Evolutionary conservation across 2,888 invertebrate genomes (phyloP), one percentile per base, ranked within the genome.

Genomic region (Drosophila quinaria): DNA sequence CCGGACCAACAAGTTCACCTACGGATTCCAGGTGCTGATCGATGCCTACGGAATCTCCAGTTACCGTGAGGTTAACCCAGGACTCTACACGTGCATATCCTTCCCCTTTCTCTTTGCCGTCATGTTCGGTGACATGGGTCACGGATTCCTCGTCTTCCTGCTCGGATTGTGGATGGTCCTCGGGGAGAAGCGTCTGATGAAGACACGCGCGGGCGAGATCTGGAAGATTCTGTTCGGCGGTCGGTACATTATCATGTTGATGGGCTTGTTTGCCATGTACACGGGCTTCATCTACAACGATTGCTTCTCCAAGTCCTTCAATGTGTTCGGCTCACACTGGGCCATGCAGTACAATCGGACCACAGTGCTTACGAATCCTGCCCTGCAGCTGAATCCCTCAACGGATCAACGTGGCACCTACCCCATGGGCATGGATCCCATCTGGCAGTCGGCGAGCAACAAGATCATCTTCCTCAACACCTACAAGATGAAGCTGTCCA

Each of bases 261-360:
- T 99, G 99, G 99, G 99, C 0, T 78, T 97, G 19, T 99, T 99
- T 94, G 98, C 99, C 0, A 96, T 99, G 93, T 99, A 99, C 94
- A 98, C 99, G 11, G 99, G 99, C 0, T 92, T 99, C 35, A 96
- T 99, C 74, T 99, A 99, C 94, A 99, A 99, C 93, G 99, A 99
- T 92, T 94, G 97, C 49, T 99, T 99, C 94, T 97, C 98, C 19
- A 99, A 98, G 92, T 97, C 98, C 4, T 91, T 98, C 69, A 99
- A 99, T 91, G 94, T 99, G 42, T 99, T 99, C 93, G 97, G 97
- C 1, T 96, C 97, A 0, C 94, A 96, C 60, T 99, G 98, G 98
- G 90, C 91, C 4, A 93, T 94, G 52, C 94, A 94, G 80, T 95
- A 94, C 88, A 94, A 95, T 87, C 84, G 91, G 31, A 92, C 93